Percentiles rank a stretch among this genome's conserved stretches.
These are phyloP conservation scores for Girardinichthys multiradiatus DNA, from an alignment of 2,113 vertebrate species.

Conservation along the genomic window DNA sequence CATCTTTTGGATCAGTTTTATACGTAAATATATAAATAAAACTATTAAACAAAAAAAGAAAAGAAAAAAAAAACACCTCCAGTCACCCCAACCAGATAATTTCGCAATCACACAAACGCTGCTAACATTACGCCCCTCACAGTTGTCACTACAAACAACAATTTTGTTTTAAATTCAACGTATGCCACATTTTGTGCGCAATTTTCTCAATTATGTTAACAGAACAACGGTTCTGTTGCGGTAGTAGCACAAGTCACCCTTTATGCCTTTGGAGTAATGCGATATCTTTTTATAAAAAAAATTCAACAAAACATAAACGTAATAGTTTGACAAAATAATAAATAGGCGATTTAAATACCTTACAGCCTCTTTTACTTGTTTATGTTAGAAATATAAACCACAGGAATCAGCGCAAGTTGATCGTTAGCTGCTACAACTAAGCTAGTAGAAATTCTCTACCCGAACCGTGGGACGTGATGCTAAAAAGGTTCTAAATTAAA, in stretches of 20 bases:
- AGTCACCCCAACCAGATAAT: conserved; percentile 26
- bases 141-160: conserved; percentile 52
- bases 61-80: conserved; percentile 20
- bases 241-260: not conserved
- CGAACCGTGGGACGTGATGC: conserved; percentile 6
- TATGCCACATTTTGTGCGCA: not conserved
- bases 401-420: conserved; percentile 9
- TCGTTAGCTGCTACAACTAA: conserved; percentile 52
- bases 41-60: not conserved
- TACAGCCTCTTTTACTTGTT: not conserved
- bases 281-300: not conserved
- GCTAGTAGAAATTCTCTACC: conserved; percentile 51
- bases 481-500: conserved; percentile 5
- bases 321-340: not conserved
- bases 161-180: not conserved
- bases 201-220: not conserved
- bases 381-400: conserved; percentile 5
- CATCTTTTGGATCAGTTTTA: not conserved
- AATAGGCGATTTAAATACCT: not conserved
- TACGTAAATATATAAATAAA: not conserved
- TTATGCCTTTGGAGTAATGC: not conserved
- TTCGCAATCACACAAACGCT: conserved; percentile 54
- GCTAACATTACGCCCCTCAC: conserved; percentile 32
- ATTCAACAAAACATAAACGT: not conserved
- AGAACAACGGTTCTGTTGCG: not conserved